Percentiles rank a stretch among this genome's conserved stretches.
Evolutionary conservation across 2,888 invertebrate species (phyloP).

Genomic region (Cinara cedri): DNA sequence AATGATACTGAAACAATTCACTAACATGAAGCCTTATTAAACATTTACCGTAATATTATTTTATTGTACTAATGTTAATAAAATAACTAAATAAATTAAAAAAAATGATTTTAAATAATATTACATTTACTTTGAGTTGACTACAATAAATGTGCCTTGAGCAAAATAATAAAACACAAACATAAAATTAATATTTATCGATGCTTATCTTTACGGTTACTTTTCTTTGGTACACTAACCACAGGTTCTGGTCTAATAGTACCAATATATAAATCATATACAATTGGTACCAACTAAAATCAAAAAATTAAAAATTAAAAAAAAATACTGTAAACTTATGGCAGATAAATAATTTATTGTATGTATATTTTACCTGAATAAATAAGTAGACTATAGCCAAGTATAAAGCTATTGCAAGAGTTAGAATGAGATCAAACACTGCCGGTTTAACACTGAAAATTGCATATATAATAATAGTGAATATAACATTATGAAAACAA

Average conservation of each 20-base stretch:
- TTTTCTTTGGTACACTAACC: slow-evolving; percentile 33
- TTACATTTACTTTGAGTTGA: neutral
- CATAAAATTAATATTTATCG: slow-evolving; percentile 21
- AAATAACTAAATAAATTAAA: too few species aligned
- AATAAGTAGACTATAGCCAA: slow-evolving; percentile 82
- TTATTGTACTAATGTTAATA: neutral
- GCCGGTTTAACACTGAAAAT: slow-evolving; percentile 91
- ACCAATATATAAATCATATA: slow-evolving; percentile 39
- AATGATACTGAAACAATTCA: neutral
- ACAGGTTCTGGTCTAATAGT: slow-evolving; percentile 32
- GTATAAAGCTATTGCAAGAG: slow-evolving; percentile 83
- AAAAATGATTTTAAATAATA: too few species aligned
- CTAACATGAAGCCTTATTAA: neutral
- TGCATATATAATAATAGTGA: neutral
- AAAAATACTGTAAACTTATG: neutral
- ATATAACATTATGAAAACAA: too few species aligned
- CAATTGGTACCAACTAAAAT: slow-evolving; percentile 42
- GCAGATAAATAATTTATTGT: neutral
- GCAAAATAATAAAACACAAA: slow-evolving; percentile 25
- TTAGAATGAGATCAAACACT: slow-evolving; percentile 93
- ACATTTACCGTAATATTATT: neutral
- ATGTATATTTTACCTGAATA: slow-evolving; percentile 67
- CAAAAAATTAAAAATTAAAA: slow-evolving; percentile 34
- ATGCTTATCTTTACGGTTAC: slow-evolving; percentile 46
- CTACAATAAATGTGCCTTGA: slow-evolving; percentile 33